Percentiles rank a stretch among this genome's conserved stretches.
phyloP scores from a whole-genome alignment of 2,113 vertebrate genomes.

The Dolichallabes microphthalmus region DNA sequence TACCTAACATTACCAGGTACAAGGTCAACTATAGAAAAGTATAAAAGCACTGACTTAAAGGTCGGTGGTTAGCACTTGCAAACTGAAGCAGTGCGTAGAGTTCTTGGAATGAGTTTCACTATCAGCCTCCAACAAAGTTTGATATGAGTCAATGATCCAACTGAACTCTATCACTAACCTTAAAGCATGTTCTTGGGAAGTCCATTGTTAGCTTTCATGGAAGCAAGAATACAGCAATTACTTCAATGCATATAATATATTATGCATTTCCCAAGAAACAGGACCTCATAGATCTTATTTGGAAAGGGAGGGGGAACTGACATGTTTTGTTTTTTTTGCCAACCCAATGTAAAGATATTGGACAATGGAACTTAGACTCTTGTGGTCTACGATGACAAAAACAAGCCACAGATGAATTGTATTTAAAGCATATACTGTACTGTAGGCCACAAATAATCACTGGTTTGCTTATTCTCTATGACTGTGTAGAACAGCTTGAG shows the following conservation, averaged over 20 bases:
- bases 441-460: not conserved
- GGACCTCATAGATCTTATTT: not conserved
- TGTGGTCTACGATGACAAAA: not conserved
- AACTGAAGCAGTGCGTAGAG: conserved; percentile 19
- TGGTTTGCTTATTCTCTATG: not conserved
- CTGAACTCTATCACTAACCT: not conserved
- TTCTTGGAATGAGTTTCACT: conserved; percentile 37
- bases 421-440: not conserved
- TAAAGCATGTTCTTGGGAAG: not conserved
- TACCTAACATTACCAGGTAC: not conserved
- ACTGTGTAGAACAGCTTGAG: not conserved
- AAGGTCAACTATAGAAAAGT: not conserved
- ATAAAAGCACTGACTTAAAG: not conserved
- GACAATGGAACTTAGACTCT: not conserved
- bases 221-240: no score
- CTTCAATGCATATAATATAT: not conserved
- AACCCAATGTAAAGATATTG: not conserved
- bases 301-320: not conserved
- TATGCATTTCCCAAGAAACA: not conserved
- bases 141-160: conserved; percentile 18
- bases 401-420: not conserved
- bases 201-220: not conserved
- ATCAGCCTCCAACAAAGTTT: not conserved
- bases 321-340: not conserved
- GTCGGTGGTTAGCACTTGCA: conserved; percentile 30